Percentiles rank a stretch among this genome's conserved stretches.
phyloP scores from a whole-genome alignment of 2,113 vertebrate species.

The Scartelaos histophorus region DNA sequence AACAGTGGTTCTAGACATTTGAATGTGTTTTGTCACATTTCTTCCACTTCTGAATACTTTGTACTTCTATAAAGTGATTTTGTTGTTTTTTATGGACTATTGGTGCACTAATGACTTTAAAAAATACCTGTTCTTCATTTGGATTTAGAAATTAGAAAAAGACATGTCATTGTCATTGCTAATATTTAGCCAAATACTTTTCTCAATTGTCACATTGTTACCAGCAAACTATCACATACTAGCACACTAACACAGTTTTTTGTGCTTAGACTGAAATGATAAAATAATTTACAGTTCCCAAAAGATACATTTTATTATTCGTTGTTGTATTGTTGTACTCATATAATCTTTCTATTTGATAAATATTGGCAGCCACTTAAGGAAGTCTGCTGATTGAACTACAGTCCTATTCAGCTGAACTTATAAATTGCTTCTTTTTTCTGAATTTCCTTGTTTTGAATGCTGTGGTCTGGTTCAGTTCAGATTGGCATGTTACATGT shows the following conservation, averaged over 20 bases:
- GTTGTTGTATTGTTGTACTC: background rate
- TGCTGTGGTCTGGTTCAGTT: background rate
- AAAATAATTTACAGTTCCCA: background rate
- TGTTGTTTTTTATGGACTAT: constrained; percentile 10
- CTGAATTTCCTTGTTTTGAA: background rate
- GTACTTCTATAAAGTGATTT: background rate
- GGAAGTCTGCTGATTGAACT: background rate
- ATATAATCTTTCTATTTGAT: background rate
- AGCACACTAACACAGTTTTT: background rate
- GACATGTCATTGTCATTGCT: background rate
- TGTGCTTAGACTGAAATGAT: background rate
- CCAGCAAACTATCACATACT: background rate
- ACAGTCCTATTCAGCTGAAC: background rate
- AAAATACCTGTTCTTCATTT: background rate
- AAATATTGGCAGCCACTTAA: background rate
- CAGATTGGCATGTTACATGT: background rate
- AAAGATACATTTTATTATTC: background rate
- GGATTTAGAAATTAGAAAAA: background rate
- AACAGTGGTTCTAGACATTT: constrained; percentile 61
- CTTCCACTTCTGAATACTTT: constrained; percentile 26
- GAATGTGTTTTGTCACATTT: constrained; percentile 60
- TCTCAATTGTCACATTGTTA: background rate
- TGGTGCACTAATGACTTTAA: constrained; percentile 22
- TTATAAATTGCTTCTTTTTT: too few relatives aligned
- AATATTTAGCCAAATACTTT: background rate